phyloP scores from a whole-genome alignment of 2,797 vertebrate species.

The Eospalax fontanierii region DNA sequence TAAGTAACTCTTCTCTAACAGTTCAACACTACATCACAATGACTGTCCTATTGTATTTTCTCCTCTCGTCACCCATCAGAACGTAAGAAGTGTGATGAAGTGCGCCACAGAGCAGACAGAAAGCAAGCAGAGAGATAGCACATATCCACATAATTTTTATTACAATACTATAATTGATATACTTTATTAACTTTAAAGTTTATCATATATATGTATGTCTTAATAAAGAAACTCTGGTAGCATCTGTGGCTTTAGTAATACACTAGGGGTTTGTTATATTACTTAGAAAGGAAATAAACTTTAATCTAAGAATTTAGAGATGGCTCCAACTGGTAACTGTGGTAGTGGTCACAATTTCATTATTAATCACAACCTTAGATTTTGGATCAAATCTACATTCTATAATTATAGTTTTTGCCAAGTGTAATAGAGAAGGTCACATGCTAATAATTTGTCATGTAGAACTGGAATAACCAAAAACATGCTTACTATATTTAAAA shows the following conservation, averaged over 20 bases:
- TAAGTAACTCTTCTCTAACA: background rate
- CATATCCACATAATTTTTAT: background rate
- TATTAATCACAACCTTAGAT: background rate
- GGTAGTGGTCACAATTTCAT: background rate
- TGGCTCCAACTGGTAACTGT: background rate
- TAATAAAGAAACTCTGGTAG: background rate
- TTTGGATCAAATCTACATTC: background rate
- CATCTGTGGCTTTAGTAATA: background rate
- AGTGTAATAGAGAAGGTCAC: background rate
- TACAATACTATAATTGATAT: background rate
- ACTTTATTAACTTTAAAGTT: background rate
- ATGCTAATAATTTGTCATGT: background rate
- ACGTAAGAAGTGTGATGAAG: too few relatives aligned
- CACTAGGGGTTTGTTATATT: background rate
- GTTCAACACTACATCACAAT: background rate
- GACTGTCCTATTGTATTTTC: background rate
- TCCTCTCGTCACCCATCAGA: background rate
- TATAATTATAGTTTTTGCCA: constrained; percentile 43
- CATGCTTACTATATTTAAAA: background rate
- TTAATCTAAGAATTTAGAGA: constrained; percentile 37
- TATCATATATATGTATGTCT: background rate
- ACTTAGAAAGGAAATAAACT: constrained; percentile 23
- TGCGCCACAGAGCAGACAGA: too few relatives aligned
- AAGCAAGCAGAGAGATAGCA: background rate
- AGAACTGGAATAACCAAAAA: background rate